A percentile compares a stretch with the other conserved stretches of the same genome.
These are phyloP conservation scores for Myiopsitta monachus DNA, from an alignment of 2,113 vertebrate genomes.

Conservation along the genomic window DNA sequence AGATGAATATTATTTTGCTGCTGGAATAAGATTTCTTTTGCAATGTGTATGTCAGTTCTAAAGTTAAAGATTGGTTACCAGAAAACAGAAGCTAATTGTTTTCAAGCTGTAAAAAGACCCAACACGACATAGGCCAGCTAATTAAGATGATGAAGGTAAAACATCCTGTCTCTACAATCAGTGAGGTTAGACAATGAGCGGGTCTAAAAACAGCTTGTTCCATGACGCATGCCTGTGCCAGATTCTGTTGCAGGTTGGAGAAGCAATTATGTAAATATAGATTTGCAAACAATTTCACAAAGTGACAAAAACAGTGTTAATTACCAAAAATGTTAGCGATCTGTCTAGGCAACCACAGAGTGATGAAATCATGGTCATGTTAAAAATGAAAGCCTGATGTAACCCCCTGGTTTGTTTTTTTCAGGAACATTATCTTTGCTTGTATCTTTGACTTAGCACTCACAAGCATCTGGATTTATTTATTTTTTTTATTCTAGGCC, in stretches of 20 bases:
- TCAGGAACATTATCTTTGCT: background rate
- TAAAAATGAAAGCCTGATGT: constrained; percentile 50
- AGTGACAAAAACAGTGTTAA: constrained; percentile 57
- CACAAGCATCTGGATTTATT: background rate
- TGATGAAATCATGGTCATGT: constrained; percentile 45
- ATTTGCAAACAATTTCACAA: constrained; percentile 49
- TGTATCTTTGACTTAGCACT: background rate
- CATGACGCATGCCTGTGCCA: constrained; percentile 17
- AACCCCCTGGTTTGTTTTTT: background rate
- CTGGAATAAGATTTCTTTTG: background rate
- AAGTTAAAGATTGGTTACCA: background rate
- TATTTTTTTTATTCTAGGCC: background rate
- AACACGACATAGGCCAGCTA: background rate
- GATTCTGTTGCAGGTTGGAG: constrained; percentile 41
- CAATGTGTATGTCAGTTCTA: background rate
- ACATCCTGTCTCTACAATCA: background rate
- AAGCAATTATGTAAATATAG: constrained; percentile 66
- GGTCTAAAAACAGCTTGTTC: constrained; percentile 28
- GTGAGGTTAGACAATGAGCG: background rate
- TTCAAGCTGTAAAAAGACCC: background rate
- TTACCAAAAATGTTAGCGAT: constrained; percentile 25
- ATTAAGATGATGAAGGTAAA: constrained; percentile 32
- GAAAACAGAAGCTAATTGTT: background rate
- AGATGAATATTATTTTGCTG: background rate
- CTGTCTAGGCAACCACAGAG: constrained; percentile 22